Evolutionary conservation across 2,888 invertebrate species (phyloP).

Genomic region (Ectemnius lituratus): DNA sequence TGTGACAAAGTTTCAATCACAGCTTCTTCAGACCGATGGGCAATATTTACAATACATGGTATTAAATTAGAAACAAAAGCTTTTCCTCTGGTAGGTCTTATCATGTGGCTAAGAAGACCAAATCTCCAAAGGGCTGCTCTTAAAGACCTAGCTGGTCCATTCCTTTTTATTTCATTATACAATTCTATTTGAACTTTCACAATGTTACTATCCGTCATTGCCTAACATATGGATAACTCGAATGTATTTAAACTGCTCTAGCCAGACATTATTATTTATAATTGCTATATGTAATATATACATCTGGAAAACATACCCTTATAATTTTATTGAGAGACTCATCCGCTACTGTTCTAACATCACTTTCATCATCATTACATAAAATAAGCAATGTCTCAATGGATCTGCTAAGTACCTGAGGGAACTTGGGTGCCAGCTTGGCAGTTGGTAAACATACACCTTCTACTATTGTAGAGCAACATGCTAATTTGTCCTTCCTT

Average conservation of each 20-base stretch:
- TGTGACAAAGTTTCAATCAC: slow-evolving; percentile 84
- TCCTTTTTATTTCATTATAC: slow-evolving; percentile 90
- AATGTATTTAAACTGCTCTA: slow-evolving; percentile 5
- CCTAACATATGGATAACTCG: slow-evolving; percentile 69
- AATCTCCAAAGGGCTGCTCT: slow-evolving; percentile 88
- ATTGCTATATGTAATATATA: not conserved
- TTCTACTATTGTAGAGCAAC: slow-evolving; percentile 86
- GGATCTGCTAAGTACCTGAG: slow-evolving; percentile 84
- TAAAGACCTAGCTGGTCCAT: slow-evolving; percentile 85
- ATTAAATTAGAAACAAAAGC: slow-evolving; percentile 87
- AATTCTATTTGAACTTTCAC: slow-evolving; percentile 88
- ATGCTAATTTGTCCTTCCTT: slow-evolving; percentile 87
- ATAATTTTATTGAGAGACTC: slow-evolving; percentile 90
- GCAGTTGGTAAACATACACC: slow-evolving; percentile 83
- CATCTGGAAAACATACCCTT: slow-evolving; percentile 78
- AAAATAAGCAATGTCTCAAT: slow-evolving; percentile 85
- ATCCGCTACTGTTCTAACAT: slow-evolving; percentile 89
- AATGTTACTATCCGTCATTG: slow-evolving; percentile 83
- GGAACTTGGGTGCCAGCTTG: slow-evolving; percentile 82
- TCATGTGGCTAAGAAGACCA: slow-evolving; percentile 86
- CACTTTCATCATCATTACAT: slow-evolving; percentile 88
- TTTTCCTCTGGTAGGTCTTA: slow-evolving; percentile 88
- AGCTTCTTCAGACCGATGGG: slow-evolving; percentile 85
- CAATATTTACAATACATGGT: slow-evolving; percentile 86
- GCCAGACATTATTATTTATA: not conserved